Percentiles rank a stretch among this genome's conserved stretches.
These are phyloP conservation scores for Drosophila acutilabella DNA, from an alignment of 2,888 invertebrate genomes.

Conservation along the genomic window DNA sequence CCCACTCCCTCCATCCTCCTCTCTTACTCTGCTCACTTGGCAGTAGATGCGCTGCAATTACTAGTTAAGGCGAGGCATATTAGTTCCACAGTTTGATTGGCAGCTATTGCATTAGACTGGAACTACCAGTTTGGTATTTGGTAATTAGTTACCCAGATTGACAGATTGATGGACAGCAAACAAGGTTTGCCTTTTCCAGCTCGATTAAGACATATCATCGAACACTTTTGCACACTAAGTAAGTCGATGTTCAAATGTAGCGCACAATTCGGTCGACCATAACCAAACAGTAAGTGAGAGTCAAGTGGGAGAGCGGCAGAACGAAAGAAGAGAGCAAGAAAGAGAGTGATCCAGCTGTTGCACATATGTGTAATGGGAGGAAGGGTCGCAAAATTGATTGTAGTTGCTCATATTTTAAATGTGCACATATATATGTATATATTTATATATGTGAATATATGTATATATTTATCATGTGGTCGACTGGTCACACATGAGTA, in stretches of 20 bases:
- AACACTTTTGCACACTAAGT: background rate
- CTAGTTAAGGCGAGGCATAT: conserved; percentile 39
- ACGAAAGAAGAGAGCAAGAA: no score
- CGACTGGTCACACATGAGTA: conserved; percentile 38
- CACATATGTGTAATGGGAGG: conserved; percentile 61
- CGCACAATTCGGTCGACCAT: conserved; percentile 15
- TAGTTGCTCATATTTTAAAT: conserved; percentile 42
- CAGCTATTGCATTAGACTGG: conserved; percentile 33
- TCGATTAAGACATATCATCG: background rate
- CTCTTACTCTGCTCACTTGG: background rate
- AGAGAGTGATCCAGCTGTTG: conserved; percentile 56
- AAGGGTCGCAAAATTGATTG: conserved; percentile 54
- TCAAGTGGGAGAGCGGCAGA: conserved; percentile 5
- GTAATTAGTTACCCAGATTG: conserved; percentile 50
- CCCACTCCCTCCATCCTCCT: no score
- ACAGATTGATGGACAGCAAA: conserved; percentile 46
- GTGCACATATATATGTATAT: conserved; percentile 34
- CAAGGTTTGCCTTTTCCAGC: conserved; percentile 36
- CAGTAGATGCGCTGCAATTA: conserved; percentile 24
- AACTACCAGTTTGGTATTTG: background rate
- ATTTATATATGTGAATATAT: background rate
- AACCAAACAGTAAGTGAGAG: conserved; percentile 14
- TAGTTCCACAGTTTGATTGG: conserved; percentile 49
- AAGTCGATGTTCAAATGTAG: background rate
- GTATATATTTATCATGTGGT: conserved; percentile 10